phyloP scores from a whole-genome alignment of 2,888 invertebrate genomes.

The Pardosa pseudoannulata region DNA sequence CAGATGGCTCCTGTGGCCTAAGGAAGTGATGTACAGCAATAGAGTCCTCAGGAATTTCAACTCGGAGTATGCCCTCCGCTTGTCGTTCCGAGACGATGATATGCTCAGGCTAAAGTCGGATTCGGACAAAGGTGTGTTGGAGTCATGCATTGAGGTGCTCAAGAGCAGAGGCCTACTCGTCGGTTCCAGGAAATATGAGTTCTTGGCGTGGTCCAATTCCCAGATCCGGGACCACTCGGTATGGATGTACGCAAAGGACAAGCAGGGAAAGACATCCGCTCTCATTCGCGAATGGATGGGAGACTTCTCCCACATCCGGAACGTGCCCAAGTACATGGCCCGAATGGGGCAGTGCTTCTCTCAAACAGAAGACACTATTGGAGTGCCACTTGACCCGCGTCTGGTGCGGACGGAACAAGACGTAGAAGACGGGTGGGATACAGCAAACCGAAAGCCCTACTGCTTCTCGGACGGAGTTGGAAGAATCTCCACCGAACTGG shows the following conservation, averaged over 20 bases:
- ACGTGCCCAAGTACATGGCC: slow-evolving; percentile 72
- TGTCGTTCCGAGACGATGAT: slow-evolving; percentile 50
- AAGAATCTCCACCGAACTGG: slow-evolving; percentile 56
- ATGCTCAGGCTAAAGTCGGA: slow-evolving; percentile 10
- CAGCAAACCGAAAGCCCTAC: slow-evolving; percentile 21
- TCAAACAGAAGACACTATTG: slow-evolving; percentile 27
- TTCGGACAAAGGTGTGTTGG: not conserved
- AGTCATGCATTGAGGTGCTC: not conserved
- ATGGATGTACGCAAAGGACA: slow-evolving; percentile 70
- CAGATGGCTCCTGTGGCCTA: slow-evolving; percentile 18
- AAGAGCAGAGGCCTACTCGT: slow-evolving; percentile 19
- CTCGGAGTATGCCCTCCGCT: slow-evolving; percentile 30
- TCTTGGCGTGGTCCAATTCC: slow-evolving; percentile 41
- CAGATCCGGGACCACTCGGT: slow-evolving; percentile 36
- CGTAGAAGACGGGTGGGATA: slow-evolving; percentile 18
- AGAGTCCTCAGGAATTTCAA: slow-evolving; percentile 37
- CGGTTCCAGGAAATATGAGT: slow-evolving; percentile 23
- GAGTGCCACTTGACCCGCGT: slow-evolving; percentile 8
- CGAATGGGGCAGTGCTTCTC: slow-evolving; percentile 74
- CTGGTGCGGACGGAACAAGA: slow-evolving; percentile 17
- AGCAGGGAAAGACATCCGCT: slow-evolving; percentile 35
- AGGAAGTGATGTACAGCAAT: slow-evolving; percentile 49
- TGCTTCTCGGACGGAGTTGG: slow-evolving; percentile 72
- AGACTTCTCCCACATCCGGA: slow-evolving; percentile 66
- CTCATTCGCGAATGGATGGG: slow-evolving; percentile 72